A percentile compares a stretch with the other conserved stretches of the same genome.
Conservation (phyloP, 2,113 vertebrate species). For the Ondatra zibethicus region DNA sequence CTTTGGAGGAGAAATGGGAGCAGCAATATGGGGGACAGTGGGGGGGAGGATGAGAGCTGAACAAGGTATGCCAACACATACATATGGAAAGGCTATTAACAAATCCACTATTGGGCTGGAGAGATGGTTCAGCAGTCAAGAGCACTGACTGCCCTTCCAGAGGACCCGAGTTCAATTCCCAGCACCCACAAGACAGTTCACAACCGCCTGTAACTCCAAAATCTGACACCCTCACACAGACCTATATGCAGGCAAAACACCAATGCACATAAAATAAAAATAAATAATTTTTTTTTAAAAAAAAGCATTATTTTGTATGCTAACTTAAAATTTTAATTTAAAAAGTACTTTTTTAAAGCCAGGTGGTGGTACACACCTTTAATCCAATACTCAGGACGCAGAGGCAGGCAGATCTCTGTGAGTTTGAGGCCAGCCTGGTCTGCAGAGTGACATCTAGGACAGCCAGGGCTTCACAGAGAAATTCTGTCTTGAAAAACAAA, state of each 20-base stretch:
- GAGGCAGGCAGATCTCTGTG: background rate
- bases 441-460: background rate
- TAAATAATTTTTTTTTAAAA: background rate
- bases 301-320: background rate
- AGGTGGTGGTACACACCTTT: background rate
- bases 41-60: background rate
- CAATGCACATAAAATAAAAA: too few relatives aligned
- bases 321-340: background rate
- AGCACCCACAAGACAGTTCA: too few relatives aligned
- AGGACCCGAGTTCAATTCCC: too few relatives aligned
- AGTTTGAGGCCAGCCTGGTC: background rate
- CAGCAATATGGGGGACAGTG: background rate
- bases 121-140: background rate
- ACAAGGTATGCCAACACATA: background rate
- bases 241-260: too few relatives aligned
- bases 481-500: background rate
- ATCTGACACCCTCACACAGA: too few relatives aligned
- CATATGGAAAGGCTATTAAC: background rate
- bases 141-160: too few relatives aligned
- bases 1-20: background rate
- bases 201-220: too few relatives aligned
- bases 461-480: background rate
- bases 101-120: background rate
- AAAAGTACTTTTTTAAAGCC: background rate
- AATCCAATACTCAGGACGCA: background rate